These are phyloP conservation scores for Pinna nobilis DNA, from an alignment of 1,140 invertebrate genomes.

Conservation along the genomic window DNA sequence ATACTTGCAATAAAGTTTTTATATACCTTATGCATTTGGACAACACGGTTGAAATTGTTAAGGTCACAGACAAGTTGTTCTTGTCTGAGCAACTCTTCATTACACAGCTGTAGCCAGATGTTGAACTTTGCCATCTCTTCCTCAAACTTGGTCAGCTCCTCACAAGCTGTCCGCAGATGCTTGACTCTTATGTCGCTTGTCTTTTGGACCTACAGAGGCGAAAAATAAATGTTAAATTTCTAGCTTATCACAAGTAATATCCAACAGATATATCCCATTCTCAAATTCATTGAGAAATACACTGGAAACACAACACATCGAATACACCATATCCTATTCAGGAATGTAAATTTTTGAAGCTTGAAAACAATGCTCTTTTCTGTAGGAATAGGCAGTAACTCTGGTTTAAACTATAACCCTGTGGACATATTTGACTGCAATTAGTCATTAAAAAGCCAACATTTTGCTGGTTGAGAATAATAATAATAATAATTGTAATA, in stretches of 20 bases:
- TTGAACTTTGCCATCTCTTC: constrained; percentile 87
- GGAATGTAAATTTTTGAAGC: too few species aligned
- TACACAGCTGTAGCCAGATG: constrained; percentile 88
- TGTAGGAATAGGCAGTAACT: too few species aligned
- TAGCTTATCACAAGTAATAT: not conserved
- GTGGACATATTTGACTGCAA: too few species aligned
- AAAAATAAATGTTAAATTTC: not conserved
- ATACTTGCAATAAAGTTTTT: too few species aligned
- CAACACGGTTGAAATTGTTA: constrained; percentile 78
- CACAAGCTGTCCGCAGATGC: constrained; percentile 85
- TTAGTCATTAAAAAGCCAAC: too few species aligned
- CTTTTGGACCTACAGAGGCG: constrained; percentile 57
- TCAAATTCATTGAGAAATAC: too few species aligned
- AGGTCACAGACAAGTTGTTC: constrained; percentile 56
- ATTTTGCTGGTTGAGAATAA: too few species aligned
- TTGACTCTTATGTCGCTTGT: constrained; percentile 60
- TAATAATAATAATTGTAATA: too few species aligned
- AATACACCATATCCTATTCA: too few species aligned
- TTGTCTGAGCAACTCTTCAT: constrained; percentile 81
- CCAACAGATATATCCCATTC: not conserved
- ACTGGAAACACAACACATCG: too few species aligned
- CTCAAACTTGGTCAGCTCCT: constrained; percentile 90
- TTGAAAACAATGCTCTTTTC: too few species aligned
- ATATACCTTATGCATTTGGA: constrained; percentile 78
- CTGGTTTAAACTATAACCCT: too few species aligned